Evolutionary conservation across 2,888 invertebrate species (phyloP).

Genomic region (Timema podura): DNA sequence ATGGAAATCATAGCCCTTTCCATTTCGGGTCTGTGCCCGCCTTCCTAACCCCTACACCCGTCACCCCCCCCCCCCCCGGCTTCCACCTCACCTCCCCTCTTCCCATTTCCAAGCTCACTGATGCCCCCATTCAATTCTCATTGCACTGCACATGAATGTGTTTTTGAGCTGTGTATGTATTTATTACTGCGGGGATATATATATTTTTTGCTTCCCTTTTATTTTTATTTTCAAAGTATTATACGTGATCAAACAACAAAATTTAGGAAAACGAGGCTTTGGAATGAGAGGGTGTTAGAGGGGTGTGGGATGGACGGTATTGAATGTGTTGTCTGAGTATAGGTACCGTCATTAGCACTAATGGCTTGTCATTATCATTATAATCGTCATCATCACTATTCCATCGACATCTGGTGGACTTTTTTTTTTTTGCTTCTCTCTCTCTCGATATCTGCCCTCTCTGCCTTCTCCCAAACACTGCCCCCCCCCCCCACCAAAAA

Average conservation of each 20-base stretch:
- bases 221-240: conserved; percentile 16
- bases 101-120: not conserved
- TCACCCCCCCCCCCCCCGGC: not conserved
- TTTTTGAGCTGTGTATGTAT: conserved; percentile 17
- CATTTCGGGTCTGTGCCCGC: not conserved
- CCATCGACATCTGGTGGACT: conserved; percentile 16
- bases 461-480: not conserved
- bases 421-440: conserved; percentile 17
- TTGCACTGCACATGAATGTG: conserved; percentile 10
- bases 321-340: conserved; percentile 12
- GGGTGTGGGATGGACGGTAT: not conserved
- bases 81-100: not conserved
- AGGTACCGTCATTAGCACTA: conserved; percentile 16
- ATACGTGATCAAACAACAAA: conserved; percentile 17
- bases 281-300: not conserved
- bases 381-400: conserved; percentile 15
- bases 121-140: conserved; percentile 14
- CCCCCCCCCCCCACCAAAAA: conserved; percentile 2
- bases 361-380: conserved; percentile 15
- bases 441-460: conserved; percentile 6
- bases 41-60: not conserved
- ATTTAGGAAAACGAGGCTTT: not conserved
- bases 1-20: conserved; percentile 17
- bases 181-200: not conserved
- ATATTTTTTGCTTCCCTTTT: not conserved